Percentiles rank a stretch among this genome's conserved stretches.
phyloP scores from a whole-genome alignment of 2,797 vertebrate species.

The Tragopan temminckii region DNA sequence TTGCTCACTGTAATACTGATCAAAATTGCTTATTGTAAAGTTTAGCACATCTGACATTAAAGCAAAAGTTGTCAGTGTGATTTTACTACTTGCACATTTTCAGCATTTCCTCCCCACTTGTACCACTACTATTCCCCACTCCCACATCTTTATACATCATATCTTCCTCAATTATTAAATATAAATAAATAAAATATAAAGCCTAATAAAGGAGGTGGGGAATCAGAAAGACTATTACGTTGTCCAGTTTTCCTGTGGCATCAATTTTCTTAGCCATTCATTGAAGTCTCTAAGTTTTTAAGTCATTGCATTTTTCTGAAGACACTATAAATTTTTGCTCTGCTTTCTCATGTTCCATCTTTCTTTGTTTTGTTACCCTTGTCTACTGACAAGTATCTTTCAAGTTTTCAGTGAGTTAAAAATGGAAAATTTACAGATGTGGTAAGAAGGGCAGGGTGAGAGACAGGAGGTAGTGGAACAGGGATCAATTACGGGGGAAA shows the following conservation, averaged over 20 bases:
- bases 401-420: neutral
- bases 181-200: neutral
- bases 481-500: neutral
- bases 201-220: neutral
- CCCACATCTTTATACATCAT: neutral
- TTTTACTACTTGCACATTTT: neutral
- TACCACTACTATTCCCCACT: neutral
- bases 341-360: neutral
- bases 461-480: neutral
- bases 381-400: neutral
- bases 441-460: neutral
- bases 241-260: neutral
- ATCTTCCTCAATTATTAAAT: neutral
- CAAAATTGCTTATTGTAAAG: neutral
- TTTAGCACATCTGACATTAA: neutral
- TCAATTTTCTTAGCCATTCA: neutral
- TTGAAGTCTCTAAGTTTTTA: constrained; percentile 12
- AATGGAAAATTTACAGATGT: neutral
- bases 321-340: neutral
- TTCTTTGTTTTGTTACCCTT: neutral
- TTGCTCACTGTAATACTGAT: neutral
- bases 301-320: neutral
- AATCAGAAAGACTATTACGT: neutral
- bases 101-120: neutral
- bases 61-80: neutral